Base-by-base conservation (phyloP, 2,113 vertebrate genomes). In the Abramis brama region DNA sequence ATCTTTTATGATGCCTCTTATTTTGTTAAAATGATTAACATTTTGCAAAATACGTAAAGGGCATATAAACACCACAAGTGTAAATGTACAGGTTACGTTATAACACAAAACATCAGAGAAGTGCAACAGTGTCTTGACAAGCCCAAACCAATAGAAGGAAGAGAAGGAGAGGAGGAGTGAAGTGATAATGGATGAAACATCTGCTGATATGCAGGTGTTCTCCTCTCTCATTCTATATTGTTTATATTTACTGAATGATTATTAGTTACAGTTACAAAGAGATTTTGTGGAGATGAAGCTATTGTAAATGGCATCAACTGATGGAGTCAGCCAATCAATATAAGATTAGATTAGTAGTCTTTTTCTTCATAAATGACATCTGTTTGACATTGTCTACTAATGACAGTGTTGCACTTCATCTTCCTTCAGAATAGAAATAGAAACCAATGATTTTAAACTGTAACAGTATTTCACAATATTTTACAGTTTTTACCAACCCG, bases 131-230 rank as follows among this genome's bases (percentile, higher is more conserved):
- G 76, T 39, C 76, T 59, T 59, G 76, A 79, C 76, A 79, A 27
- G 50, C 27, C 75, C 50, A 75, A 57, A 84, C 39, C 33, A 57
- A 52, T 82, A 89, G 50, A 6, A 60, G 86, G 89, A 50, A n/a
- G 73, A 55, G 55, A 91, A 91, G 91, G 83, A 89, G 82, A 76
- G 86, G 89, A 89, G 87, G 83, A 88, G 82, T 78, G 87, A 89
- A 89, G 88, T 76, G 90, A 92, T 95, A 95, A 95, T 91, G 92
- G 94, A 95, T 92, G 94, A 90, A 93, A 92, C 95, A 94, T 94
- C 94, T 92, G 92, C 93, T 87, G 89, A 95, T 92, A 91, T 84
- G 91, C 91, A 94, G 95, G 94, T 94, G 94, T 94, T 91, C 91
- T 73, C 55, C 87, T 82, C 89, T 84, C 84, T 89, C 91, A 91